These are phyloP conservation scores for Drosophila truncata DNA, from an alignment of 1,140 invertebrate genomes.

Conservation along the genomic window DNA sequence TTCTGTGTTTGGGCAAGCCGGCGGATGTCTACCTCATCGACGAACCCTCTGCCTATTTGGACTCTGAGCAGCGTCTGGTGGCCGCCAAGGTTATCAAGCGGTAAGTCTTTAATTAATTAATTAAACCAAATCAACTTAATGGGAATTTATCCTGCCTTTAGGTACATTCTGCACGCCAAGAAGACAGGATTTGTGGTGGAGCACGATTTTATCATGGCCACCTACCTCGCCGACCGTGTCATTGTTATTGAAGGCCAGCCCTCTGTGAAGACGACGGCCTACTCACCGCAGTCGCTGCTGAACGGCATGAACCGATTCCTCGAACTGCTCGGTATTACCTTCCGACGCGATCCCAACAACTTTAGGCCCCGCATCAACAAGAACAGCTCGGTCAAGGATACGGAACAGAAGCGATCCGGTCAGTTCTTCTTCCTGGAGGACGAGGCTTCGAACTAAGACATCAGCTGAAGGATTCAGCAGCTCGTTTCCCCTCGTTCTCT, in stretches of 20 bases:
- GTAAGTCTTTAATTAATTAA: constrained; percentile 86
- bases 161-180: constrained; percentile 99
- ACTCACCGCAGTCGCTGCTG: constrained; percentile 96
- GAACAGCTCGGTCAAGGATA: constrained; percentile 97
- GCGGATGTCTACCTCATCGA: constrained; percentile 99
- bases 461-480: constrained; percentile 23
- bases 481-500: constrained; percentile 33
- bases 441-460: constrained; percentile 61
- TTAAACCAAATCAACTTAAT: neutral
- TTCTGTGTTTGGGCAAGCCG: constrained; percentile 98
- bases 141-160: constrained; percentile 83
- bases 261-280: constrained; percentile 94
- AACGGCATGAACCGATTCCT: constrained; percentile 99
- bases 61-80: constrained; percentile 99
- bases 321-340: constrained; percentile 98
- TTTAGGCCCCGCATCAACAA: constrained; percentile 99
- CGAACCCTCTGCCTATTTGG: constrained; percentile 99
- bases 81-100: constrained; percentile 99
- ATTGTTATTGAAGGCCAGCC: constrained; percentile 99
- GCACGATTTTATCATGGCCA: constrained; percentile 99
- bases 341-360: constrained; percentile 99
- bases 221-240: constrained; percentile 99
- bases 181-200: constrained; percentile 99
- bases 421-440: constrained; percentile 99
- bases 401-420: constrained; percentile 98